Conservation (phyloP, 1,140 invertebrate species). For the Plectrocnemia conspersa region DNA sequence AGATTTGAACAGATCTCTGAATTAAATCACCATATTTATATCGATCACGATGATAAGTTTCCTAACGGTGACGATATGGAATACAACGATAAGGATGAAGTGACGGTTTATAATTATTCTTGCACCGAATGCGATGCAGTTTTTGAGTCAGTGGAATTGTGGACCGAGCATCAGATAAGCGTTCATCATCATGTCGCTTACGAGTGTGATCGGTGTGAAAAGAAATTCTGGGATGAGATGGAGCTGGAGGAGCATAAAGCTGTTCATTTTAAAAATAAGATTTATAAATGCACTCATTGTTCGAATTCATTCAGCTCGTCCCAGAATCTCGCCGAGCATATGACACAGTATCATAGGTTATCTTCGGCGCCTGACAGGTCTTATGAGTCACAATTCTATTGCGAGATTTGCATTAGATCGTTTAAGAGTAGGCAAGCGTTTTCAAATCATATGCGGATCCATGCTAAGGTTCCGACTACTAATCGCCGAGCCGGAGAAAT, state of each 20-base stretch:
- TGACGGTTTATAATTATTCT: slow-evolving; percentile 51
- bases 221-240: slow-evolving; percentile 54
- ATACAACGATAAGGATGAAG: slow-evolving; percentile 42
- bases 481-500: slow-evolving; percentile 39
- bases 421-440: slow-evolving; percentile 51
- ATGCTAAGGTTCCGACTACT: slow-evolving; percentile 48
- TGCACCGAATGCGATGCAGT: slow-evolving; percentile 55
- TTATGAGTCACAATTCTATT: slow-evolving; percentile 45
- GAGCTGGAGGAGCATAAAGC: slow-evolving; percentile 61
- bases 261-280: slow-evolving; percentile 61
- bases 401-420: slow-evolving; percentile 47
- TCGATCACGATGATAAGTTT: slow-evolving; percentile 43
- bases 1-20: slow-evolving; percentile 48
- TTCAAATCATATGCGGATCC: slow-evolving; percentile 52
- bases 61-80: slow-evolving; percentile 19
- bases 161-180: slow-evolving; percentile 53
- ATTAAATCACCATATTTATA: slow-evolving; percentile 49
- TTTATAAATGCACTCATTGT: slow-evolving; percentile 58
- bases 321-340: slow-evolving; percentile 53
- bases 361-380: slow-evolving; percentile 31
- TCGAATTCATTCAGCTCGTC: slow-evolving; percentile 58
- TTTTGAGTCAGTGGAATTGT: slow-evolving; percentile 51
- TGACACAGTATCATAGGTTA: slow-evolving; percentile 46
- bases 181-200: slow-evolving; percentile 50
- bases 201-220: slow-evolving; percentile 59